Evolutionary conservation across 2,797 vertebrate species (phyloP).

Genomic region (Alcedo atthis): DNA sequence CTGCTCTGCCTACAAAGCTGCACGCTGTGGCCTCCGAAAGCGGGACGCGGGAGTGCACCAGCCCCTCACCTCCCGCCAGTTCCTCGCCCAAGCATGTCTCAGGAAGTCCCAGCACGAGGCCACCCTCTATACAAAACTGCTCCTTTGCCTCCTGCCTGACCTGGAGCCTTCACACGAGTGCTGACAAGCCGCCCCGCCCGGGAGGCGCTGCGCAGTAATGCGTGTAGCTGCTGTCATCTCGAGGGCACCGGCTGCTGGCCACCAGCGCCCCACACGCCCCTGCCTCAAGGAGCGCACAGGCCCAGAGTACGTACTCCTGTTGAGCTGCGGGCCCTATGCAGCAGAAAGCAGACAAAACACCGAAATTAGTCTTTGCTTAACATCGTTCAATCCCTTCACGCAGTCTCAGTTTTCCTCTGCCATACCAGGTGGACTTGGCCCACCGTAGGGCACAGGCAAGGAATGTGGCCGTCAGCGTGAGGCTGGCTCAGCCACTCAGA

Average conservation of each 20-base stretch:
- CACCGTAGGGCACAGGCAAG: neutral
- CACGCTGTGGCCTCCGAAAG: no score
- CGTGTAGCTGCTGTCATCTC: constrained; percentile 66
- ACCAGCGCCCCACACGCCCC: neutral
- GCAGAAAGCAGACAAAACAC: neutral
- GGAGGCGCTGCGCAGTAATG: neutral
- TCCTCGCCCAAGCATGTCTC: fast-evolving
- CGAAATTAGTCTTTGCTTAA: fast-evolving
- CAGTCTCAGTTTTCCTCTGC: no score
- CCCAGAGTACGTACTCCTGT: constrained; percentile 33
- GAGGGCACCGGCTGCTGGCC: constrained; percentile 77
- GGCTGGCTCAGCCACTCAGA: neutral
- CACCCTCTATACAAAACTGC: fast-evolving
- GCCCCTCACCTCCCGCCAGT: neutral
- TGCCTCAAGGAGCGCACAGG: constrained; percentile 71
- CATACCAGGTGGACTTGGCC: fast-evolving
- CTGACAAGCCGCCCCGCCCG: no score
- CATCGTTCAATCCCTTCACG: neutral
- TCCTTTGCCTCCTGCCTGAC: neutral
- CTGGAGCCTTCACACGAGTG: neutral
- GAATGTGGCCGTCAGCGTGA: no score
- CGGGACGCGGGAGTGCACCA: no score
- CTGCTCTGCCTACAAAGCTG: neutral
- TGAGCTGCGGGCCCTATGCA: neutral
- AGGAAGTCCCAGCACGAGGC: neutral